Base-by-base conservation (phyloP, 1,140 invertebrate genomes). In the Drosophila gunungcola region DNA sequence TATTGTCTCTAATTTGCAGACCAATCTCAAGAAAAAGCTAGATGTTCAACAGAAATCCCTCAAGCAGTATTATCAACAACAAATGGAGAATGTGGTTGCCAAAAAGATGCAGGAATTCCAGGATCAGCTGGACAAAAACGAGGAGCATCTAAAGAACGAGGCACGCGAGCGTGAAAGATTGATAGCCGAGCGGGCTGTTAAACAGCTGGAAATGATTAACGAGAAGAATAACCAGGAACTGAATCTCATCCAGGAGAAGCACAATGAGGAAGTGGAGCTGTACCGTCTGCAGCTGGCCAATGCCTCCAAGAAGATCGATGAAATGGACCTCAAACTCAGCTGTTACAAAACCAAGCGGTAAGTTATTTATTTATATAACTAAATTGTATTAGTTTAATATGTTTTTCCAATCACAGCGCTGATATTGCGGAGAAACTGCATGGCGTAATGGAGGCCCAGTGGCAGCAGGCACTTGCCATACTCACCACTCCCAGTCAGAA, bases 61-160 rank as follows among this genome's bases (percentile, higher is more conserved):
- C 9, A 95, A 95, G 80, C 93, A 94, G 21, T 95, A 96, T 78
- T 97, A 97, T 81, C 96, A 97, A 85, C 95, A 95, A 61, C 96
- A 97, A 92, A 93, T 97, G 32, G 96, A 97, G 61, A 94, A 95
- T 45, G 95, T 96, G 3, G 96, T 97, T 3, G 93, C 95, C 63
- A 94, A 94, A 13, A 97, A 97, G 91, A 90, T 97, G 53, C 94
- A 95, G 76, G 96, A 97, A 91, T 97, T 97, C 85, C 96, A 97
- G 88, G 91, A 85, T 5, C 96, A 97, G 91, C 93, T 97, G 11
- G 96, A 97, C 69, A 88, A 93, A 21, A 95, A 95, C 4, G 95
- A 96, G 91, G 92, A 93, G 12, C 93, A 94, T 42, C 93, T 96
- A 73, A 94, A 95, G 63, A 91, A 92, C 1, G 95, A 96, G 81